Evolutionary conservation across 2,113 vertebrate genomes (phyloP).

Genomic region (Mormoops blainvillei): DNA sequence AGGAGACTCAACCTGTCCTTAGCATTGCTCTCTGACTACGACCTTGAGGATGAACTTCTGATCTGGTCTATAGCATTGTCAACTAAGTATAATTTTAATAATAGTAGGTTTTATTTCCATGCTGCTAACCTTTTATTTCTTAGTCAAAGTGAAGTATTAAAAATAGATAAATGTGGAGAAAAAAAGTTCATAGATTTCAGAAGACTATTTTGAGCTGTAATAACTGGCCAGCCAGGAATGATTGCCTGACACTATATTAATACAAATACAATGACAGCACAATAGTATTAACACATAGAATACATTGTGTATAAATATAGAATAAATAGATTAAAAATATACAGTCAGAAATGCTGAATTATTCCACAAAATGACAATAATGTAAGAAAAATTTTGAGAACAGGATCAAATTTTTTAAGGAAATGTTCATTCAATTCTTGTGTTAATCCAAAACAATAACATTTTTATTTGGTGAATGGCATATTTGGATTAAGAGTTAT

Average conservation of each 20-base stretch:
- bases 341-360: not conserved
- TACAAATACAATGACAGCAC: not conserved
- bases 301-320: not conserved
- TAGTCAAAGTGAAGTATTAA: not conserved
- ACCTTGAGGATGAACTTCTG: not conserved
- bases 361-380: not conserved
- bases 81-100: not conserved
- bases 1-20: not conserved
- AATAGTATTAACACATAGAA: not conserved
- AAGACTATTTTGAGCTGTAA: not conserved
- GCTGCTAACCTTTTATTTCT: not conserved
- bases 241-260: not conserved
- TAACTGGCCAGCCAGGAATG: not conserved
- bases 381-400: not conserved
- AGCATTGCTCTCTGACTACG: not conserved
- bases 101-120: not conserved
- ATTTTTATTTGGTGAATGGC: not conserved
- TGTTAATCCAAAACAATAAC: not conserved
- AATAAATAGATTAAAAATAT: not conserved
- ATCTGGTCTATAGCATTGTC: not conserved
- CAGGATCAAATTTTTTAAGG: not conserved
- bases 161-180: not conserved
- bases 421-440: not conserved
- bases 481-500: not conserved
- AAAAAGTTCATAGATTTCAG: not conserved